Base-by-base conservation (phyloP, 1,140 invertebrate species). In the Lanistes nyassanus region DNA sequence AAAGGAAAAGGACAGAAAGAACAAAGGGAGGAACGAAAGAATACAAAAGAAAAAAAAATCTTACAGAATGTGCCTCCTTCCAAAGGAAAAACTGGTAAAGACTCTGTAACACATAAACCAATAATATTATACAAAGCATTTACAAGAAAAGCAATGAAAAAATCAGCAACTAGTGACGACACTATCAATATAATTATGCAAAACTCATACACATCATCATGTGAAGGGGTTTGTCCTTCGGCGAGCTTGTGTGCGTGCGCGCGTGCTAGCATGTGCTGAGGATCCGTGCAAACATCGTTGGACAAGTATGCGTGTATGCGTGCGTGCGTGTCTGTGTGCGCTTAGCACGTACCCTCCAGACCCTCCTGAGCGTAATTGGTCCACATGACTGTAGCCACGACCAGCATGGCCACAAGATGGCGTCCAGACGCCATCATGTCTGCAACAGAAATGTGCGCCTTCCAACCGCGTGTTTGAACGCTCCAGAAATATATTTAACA, bases 371-470 rank as follows among this genome's bases (percentile, higher is more conserved):
- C 70, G 11, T n/a, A 39, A 37, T 19, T 62, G 70, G 37, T 56
- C 19, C 9, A 19, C 36, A 72, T 55, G 42, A 72, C 13, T 29
- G 34, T 72, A 55, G 56, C 70, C 70, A 62, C n/a, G 70, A 62
- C 70, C 70, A 72, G 70, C 70, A 36, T 55, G 56, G 55, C 37
- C 70, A 72, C 55, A 1, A 72, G 70, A 72, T 72, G 70, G 60
- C 70, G 70, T 62, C 36, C 70, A 4, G 70, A 58, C 70, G 70
- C 26, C 70, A 72, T 72, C 70, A 62, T 56, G n/a, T 39, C 70
- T 72, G 70, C 37, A 72, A 72, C 56, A 72, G 11, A 60, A 1
- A 0, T 47, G 42, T n/a, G n/a, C n/a, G n/a, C n/a, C n/a, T n/a
- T n/a, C n/a, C n/a, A n/a, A n/a, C n/a, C n/a, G n/a, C n/a, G n/a